These are phyloP conservation scores for Temnothorax ravouxi DNA, from an alignment of 2,888 invertebrate species.

Conservation along the genomic window DNA sequence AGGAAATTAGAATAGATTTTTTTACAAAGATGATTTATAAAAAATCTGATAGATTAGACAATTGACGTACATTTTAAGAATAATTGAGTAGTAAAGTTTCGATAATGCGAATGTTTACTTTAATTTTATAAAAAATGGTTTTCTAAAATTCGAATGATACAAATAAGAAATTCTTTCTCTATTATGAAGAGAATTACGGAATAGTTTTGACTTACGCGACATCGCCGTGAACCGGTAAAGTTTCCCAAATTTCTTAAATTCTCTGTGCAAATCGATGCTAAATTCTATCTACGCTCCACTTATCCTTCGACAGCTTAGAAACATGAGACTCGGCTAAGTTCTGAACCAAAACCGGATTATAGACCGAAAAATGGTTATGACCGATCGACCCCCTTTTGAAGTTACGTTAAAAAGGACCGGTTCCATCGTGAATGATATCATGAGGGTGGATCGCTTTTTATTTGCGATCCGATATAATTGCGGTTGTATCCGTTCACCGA, in stretches of 20 bases:
- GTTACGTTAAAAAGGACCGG: constrained; percentile 56
- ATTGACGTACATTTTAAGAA: not conserved
- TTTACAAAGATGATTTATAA: not conserved
- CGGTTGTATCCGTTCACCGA: not conserved
- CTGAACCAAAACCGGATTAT: constrained; percentile 48
- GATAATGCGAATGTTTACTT: not conserved
- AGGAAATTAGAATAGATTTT: not conserved
- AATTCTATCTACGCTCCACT: constrained; percentile 5
- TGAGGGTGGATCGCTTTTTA: not conserved
- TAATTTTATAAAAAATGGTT: not conserved
- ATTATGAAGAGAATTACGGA: not conserved
- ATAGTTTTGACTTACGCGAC: not conserved
- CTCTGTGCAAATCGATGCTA: not conserved
- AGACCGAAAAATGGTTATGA: constrained; percentile 58
- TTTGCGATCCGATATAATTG: not conserved
- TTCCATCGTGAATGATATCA: constrained; percentile 21
- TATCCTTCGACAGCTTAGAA: constrained; percentile 31
- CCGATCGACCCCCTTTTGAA: constrained; percentile 59
- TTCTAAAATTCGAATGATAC: not conserved
- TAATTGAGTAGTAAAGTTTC: not conserved
- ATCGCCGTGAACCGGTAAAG: not conserved
- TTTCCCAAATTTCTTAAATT: constrained; percentile 36
- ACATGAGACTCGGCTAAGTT: constrained; percentile 1
- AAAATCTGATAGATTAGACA: not conserved
- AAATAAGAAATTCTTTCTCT: not conserved